Percentiles rank a stretch among this genome's conserved stretches.
phyloP scores from a whole-genome alignment of 2,797 vertebrate species.

The Agapornis canus region DNA sequence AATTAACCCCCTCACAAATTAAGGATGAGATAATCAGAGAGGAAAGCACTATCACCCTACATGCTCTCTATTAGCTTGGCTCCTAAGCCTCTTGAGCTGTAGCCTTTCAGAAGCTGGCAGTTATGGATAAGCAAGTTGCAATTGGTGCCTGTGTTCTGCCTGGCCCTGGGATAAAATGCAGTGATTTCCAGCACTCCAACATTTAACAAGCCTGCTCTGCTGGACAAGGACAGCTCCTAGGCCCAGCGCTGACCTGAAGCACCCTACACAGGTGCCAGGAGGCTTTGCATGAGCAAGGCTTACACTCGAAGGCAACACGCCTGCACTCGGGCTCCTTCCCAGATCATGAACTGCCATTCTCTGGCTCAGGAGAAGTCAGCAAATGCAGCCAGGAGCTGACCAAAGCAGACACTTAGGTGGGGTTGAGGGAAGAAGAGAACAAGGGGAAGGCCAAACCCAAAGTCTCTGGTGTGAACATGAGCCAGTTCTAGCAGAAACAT shows the following conservation, averaged over 20 bases:
- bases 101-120: constrained; percentile 1
- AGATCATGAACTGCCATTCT: neutral
- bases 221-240: neutral
- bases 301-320: neutral
- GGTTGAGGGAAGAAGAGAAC: neutral
- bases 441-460: neutral
- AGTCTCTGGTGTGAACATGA: neutral
- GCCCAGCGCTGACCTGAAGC: neutral
- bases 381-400: neutral
- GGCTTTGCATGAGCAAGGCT: neutral
- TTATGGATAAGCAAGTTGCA: constrained; percentile 9
- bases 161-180: neutral
- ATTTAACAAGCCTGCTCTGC: neutral
- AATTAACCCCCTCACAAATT: neutral
- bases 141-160: neutral
- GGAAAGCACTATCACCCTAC: neutral
- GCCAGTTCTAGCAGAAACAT: neutral
- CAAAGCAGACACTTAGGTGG: neutral
- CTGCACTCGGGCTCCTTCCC: neutral
- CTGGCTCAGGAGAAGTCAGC: neutral
- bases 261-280: neutral
- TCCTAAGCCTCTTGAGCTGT: neutral
- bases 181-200: neutral
- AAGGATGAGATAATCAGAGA: neutral
- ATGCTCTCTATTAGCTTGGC: neutral